Evolutionary conservation across 2,797 vertebrate genomes (phyloP), one percentile per base, ranked within the genome.

Genomic region (Danionella dracula): DNA sequence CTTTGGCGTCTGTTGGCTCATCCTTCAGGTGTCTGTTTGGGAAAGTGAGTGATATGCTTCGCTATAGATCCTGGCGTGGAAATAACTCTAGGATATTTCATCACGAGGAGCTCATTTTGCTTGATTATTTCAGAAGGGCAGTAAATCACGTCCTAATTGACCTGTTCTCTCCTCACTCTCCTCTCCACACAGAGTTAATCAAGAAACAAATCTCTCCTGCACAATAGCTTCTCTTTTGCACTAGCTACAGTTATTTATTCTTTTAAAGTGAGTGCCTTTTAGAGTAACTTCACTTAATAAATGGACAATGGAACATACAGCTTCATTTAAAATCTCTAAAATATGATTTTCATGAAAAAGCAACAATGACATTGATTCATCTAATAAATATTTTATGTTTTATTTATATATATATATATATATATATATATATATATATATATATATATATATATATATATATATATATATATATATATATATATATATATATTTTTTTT

Each of bases 1-100:
- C 76, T 65, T 77, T 66, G 78, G 70, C 58, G 77, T 76, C 63
- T 72, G 74, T 81, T 85, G 85, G 82, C 84, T 84, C 83, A 81
- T 85, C 76, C 78, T 71, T 76, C 53, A 41, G 54, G 75, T 81
- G 78, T 64, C 44, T 80, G 79, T 73, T 71, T 66, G 56, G 53
- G 6, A 6, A 3, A 27, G 50, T 56, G 56, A 64, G 57, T 60
- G 55, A 82, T 84, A 78, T 81, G 75, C 78, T 75, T 70, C 68
- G 79, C 67, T 19, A 72, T 84, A 78, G 79, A 82, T 85, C 76
- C 84, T 41, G 48, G 35, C 59, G 53, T 4, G 7, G 60, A 59
- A 19, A 68, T 27, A 8, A 41, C 57, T 53, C 59, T 69, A 78
- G 74, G 79, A 82, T 79, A 74, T 83, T 77, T 72, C 65, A 72